A percentile compares a stretch with the other conserved stretches of the same genome.
These are phyloP conservation scores for Caenorhabditis sp. DNA, from an alignment of 2,888 invertebrate species.

Conservation along the genomic window DNA sequence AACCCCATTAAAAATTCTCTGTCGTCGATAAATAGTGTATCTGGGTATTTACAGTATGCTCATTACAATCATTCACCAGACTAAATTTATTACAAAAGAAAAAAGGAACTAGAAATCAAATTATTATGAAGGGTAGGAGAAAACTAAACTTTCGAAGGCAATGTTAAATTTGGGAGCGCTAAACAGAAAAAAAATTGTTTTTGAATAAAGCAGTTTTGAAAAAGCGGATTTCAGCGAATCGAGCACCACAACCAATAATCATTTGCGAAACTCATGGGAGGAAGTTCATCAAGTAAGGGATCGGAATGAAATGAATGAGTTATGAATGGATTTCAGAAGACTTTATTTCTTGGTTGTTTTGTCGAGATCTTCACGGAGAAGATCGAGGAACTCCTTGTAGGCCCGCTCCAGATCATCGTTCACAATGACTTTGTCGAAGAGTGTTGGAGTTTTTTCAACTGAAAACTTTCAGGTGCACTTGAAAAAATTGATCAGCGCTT, in stretches of 20 bases:
- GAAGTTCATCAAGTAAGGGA: conserved; percentile 43
- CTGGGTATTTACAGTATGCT: not conserved
- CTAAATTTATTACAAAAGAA: conserved; percentile 14
- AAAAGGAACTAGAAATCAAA: conserved; percentile 15
- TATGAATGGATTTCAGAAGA: not conserved
- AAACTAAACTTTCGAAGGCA: not conserved
- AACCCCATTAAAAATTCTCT: no score
- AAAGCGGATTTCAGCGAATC: conserved; percentile 13
- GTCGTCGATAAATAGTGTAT: not conserved
- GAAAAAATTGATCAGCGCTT: not conserved
- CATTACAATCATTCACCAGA: not conserved
- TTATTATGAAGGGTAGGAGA: conserved; percentile 41
- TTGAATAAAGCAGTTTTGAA: conserved; percentile 33
- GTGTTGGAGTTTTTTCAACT: conserved; percentile 86
- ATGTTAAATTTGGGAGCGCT: conserved; percentile 7
- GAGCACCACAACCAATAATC: conserved; percentile 49
- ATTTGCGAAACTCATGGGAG: conserved; percentile 45
- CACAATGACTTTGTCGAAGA: conserved; percentile 91
- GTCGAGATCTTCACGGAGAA: conserved; percentile 76
- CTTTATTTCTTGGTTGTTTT: conserved; percentile 57
- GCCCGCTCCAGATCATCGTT: conserved; percentile 91
- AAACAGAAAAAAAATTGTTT: conserved; percentile 1
- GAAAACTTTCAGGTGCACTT: conserved; percentile 47
- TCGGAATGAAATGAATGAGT: not conserved
- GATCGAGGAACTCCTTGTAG: conserved; percentile 86